Percentiles rank a stretch among this genome's conserved stretches.
phyloP scores from a whole-genome alignment of 1,140 invertebrate species.

The Papilio glaucus region DNA sequence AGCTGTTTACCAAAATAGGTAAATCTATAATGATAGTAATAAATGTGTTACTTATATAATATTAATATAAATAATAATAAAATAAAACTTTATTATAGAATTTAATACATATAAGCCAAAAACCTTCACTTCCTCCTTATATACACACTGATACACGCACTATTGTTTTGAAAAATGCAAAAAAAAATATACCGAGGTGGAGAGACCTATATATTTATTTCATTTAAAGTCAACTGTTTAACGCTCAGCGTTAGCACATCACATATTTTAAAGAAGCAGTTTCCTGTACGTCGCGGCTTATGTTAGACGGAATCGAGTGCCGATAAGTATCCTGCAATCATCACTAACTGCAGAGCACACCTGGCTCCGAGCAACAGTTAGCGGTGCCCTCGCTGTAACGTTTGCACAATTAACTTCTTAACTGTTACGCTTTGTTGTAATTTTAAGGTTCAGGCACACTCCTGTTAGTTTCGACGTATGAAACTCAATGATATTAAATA shows the following conservation, averaged over 20 bases:
- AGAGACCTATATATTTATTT: background rate
- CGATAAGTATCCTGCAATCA: slow-evolving; percentile 29
- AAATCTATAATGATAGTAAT: too few species aligned
- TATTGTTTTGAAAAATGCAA: too few species aligned
- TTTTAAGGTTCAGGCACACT: background rate
- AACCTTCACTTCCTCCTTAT: too few species aligned
- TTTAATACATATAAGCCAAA: too few species aligned
- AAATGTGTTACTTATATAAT: too few species aligned
- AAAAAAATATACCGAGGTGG: too few species aligned
- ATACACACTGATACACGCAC: too few species aligned
- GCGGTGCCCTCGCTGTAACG: background rate
- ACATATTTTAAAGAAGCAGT: background rate
- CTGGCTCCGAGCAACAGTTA: slow-evolving; percentile 30
- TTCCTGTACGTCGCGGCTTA: background rate
- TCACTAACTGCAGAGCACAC: slow-evolving; percentile 33
- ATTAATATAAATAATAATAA: too few species aligned
- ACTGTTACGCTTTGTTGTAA: slow-evolving; percentile 29
- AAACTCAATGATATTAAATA: background rate
- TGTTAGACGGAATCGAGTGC: slow-evolving; percentile 23
- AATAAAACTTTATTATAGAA: too few species aligned
- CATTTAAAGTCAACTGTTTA: background rate
- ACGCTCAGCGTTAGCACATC: background rate
- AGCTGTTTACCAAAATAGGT: too few species aligned
- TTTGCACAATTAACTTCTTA: slow-evolving; percentile 25
- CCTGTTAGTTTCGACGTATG: background rate